These are phyloP conservation scores for Loripinus fragilis DNA, from an alignment of 2,888 invertebrate genomes.

Conservation along the genomic window DNA sequence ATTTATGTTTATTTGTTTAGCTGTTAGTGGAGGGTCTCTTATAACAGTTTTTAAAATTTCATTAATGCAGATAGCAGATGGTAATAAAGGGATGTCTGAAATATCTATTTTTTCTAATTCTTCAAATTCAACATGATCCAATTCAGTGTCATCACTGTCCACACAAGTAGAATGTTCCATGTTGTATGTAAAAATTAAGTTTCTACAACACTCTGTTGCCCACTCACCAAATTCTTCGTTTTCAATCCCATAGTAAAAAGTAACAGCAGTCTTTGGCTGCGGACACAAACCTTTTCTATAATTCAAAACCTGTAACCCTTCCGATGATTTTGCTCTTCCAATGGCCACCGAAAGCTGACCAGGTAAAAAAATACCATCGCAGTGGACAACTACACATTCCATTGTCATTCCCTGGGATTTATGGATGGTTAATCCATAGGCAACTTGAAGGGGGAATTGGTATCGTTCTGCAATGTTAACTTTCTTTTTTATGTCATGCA, in stretches of 20 bases:
- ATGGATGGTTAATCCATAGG: background rate
- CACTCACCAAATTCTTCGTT: background rate
- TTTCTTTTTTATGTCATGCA: background rate
- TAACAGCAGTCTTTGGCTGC: conserved; percentile 29
- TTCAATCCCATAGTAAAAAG: conserved; percentile 11
- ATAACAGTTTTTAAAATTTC: background rate
- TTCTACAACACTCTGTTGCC: background rate
- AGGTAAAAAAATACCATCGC: background rate
- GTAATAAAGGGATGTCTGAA: background rate
- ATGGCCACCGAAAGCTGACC: conserved; percentile 46
- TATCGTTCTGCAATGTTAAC: background rate
- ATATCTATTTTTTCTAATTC: conserved; percentile 16
- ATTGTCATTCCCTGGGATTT: conserved; percentile 7
- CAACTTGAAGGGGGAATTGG: background rate
- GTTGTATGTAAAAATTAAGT: background rate
- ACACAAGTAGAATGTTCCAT: background rate
- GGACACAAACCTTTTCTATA: conserved; percentile 34
- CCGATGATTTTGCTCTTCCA: conserved; percentile 26
- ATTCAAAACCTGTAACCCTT: conserved; percentile 23
- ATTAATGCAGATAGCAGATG: conserved; percentile 14
- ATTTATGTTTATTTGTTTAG: conserved; percentile 20
- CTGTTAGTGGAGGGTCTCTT: background rate
- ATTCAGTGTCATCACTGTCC: background rate
- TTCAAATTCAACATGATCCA: conserved; percentile 35
- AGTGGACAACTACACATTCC: background rate